Percentiles rank a stretch among this genome's conserved stretches.
Conservation (phyloP, 2,888 invertebrate species). For the Pelosia muscerda region DNA sequence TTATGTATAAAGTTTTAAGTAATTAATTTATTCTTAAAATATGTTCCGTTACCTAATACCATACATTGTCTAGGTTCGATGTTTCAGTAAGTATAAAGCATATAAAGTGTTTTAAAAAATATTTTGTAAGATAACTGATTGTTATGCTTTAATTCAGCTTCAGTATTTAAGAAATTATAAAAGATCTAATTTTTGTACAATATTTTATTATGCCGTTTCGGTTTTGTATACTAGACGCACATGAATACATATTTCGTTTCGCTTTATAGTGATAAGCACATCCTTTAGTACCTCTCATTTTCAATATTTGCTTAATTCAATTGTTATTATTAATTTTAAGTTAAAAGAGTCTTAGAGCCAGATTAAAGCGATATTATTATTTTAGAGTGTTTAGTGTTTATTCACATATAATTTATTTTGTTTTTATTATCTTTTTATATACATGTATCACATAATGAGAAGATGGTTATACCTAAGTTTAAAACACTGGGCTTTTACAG, state of each 20-base stretch:
- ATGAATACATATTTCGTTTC: constrained; percentile 29
- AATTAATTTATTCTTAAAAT: constrained; percentile 43
- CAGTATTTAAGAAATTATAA: constrained; percentile 14
- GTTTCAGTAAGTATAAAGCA: constrained; percentile 28
- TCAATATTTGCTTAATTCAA: constrained; percentile 63
- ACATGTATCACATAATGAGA: constrained; percentile 45
- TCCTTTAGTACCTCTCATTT: constrained; percentile 47
- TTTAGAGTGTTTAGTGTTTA: constrained; percentile 66
- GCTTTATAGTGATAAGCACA: constrained; percentile 35
- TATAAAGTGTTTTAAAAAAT: constrained; percentile 25
- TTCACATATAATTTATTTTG: constrained; percentile 78
- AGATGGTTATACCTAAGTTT: constrained; percentile 31
- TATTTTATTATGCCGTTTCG: constrained; percentile 1
- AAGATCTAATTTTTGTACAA: constrained; percentile 10
- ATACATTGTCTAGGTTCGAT: constrained; percentile 29
- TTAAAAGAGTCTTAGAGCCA: constrained; percentile 80
- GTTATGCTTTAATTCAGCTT: constrained; percentile 22
- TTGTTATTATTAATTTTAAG: constrained; percentile 81
- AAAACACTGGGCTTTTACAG: constrained; percentile 33
- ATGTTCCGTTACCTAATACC: constrained; percentile 46
- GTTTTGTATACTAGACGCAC: constrained; percentile 15
- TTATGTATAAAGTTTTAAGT: constrained; percentile 41
- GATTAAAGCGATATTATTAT: constrained; percentile 83
- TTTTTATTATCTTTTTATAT: constrained; percentile 54
- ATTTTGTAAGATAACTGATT: constrained; percentile 33